Evolutionary conservation across 2,113 vertebrate genomes (phyloP).

Genomic region (Corvus cornix): DNA sequence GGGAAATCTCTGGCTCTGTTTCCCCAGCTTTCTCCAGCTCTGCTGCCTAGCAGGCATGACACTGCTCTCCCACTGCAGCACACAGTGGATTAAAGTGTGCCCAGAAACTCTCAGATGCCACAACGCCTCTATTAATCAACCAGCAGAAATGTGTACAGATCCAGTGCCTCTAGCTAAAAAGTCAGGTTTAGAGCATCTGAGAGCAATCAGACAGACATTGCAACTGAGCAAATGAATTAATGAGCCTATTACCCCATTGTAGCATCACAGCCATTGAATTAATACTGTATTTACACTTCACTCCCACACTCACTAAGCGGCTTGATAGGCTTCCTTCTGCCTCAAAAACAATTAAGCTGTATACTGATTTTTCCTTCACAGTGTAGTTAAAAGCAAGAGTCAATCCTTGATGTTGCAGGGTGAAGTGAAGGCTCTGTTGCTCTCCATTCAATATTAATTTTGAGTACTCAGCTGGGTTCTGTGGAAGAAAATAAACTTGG

Average conservation of each 20-base stretch:
- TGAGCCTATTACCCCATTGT: conserved; percentile 45
- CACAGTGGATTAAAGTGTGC: conserved; percentile 39
- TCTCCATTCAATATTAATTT: conserved; percentile 69
- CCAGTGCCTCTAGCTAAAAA: conserved; percentile 29
- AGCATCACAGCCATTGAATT: conserved; percentile 52
- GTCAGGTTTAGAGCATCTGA: conserved; percentile 36
- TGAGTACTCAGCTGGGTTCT: conserved; percentile 84
- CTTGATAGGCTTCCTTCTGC: conserved; percentile 62
- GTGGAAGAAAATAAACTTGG: conserved; percentile 14
- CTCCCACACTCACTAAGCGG: conserved; percentile 78
- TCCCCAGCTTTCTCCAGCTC: not conserved
- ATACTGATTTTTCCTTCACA: conserved; percentile 71
- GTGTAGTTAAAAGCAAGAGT: conserved; percentile 43
- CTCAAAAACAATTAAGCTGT: conserved; percentile 80
- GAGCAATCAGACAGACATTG: conserved; percentile 35
- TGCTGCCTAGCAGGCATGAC: conserved; percentile 24
- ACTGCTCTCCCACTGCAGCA: conserved; percentile 37
- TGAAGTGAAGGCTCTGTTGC: conserved; percentile 60
- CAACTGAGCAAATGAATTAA: conserved; percentile 54
- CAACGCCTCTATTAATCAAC: conserved; percentile 48
- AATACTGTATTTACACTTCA: conserved; percentile 59
- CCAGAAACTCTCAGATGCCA: conserved; percentile 47
- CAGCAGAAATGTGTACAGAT: not conserved
- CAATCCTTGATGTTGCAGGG: conserved; percentile 45
- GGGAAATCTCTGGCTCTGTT: not conserved